phyloP scores from a whole-genome alignment of 35 echinoderm and acorn worm species.

The Patiria miniata region DNA sequence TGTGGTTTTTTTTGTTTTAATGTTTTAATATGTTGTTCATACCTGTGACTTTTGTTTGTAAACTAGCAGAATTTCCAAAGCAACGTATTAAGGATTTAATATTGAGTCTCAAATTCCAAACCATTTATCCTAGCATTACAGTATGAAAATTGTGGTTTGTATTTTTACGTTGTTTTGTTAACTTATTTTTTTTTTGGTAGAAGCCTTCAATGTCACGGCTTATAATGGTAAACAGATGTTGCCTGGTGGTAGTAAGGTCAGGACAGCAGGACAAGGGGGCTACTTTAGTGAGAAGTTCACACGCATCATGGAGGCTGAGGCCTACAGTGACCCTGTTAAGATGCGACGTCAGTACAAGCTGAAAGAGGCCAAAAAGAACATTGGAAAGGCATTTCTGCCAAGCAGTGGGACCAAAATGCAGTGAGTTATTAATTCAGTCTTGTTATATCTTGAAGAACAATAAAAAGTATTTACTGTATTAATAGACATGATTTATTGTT shows the following conservation, averaged over 20 bases:
- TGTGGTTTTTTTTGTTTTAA: too few species aligned
- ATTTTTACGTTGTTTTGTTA: background rate
- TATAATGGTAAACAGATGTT: conserved; percentile 93
- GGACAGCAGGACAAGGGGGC: conserved; percentile 74
- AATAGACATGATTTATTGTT: too few species aligned
- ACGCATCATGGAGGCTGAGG: conserved; percentile 86
- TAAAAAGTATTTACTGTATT: too few species aligned
- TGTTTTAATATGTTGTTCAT: too few species aligned
- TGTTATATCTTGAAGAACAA: too few species aligned
- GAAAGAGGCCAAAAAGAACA: conserved; percentile 83
- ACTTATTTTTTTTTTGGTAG: conserved; percentile 37
- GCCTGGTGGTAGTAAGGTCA: conserved; percentile 88
- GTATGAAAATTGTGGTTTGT: too few species aligned
- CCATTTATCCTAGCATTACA: too few species aligned
- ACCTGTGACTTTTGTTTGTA: too few species aligned
- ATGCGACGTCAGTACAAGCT: conserved; percentile 79
- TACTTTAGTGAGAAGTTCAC: conserved; percentile 96
- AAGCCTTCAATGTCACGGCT: conserved; percentile 88
- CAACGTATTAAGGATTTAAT: too few species aligned
- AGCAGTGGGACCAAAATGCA: conserved; percentile 95
- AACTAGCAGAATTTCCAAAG: too few species aligned
- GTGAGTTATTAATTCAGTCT: conserved; percentile 91
- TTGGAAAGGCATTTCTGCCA: conserved; percentile 93
- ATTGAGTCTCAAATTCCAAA: too few species aligned
- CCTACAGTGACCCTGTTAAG: conserved; percentile 93